Evolutionary conservation across 2,113 vertebrate genomes (phyloP).

Genomic region (Actinemys pallida): DNA sequence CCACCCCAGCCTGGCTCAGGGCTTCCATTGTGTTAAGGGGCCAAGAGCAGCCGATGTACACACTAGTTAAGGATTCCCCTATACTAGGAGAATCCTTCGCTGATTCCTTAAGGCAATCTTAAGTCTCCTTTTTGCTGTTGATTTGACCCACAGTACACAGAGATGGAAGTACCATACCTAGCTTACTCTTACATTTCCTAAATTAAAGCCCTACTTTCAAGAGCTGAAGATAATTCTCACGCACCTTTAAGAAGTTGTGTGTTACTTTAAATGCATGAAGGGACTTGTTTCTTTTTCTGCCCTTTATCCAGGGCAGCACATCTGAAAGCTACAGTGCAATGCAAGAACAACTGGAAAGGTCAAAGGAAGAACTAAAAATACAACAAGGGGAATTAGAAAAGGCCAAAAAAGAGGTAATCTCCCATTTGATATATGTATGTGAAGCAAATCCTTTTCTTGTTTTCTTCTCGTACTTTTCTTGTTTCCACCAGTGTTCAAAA

Average conservation of each 20-base stretch:
- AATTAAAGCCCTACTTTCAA: background rate
- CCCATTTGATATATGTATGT: background rate
- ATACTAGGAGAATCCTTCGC: background rate
- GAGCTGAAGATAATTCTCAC: background rate
- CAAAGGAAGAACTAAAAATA: conserved; percentile 63
- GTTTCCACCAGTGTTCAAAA: background rate
- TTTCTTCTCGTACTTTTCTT: background rate
- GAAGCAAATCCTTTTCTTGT: background rate
- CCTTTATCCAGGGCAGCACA: background rate
- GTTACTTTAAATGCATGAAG: background rate
- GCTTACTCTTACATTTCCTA: background rate
- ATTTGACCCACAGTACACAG: background rate
- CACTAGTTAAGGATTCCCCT: background rate
- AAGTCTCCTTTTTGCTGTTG: background rate
- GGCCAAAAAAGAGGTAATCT: conserved; percentile 72
- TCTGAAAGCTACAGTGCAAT: conserved; percentile 35
- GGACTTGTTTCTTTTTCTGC: background rate
- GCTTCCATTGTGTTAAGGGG: background rate
- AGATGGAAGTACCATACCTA: background rate
- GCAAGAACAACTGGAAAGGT: conserved; percentile 62
- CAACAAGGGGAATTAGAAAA: conserved; percentile 65
- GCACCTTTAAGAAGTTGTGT: background rate
- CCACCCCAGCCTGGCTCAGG: background rate
- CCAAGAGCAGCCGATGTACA: background rate
- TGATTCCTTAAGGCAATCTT: background rate